Evolutionary conservation across 2,888 invertebrate species (phyloP).

Genomic region (Sympetrum striolatum): DNA sequence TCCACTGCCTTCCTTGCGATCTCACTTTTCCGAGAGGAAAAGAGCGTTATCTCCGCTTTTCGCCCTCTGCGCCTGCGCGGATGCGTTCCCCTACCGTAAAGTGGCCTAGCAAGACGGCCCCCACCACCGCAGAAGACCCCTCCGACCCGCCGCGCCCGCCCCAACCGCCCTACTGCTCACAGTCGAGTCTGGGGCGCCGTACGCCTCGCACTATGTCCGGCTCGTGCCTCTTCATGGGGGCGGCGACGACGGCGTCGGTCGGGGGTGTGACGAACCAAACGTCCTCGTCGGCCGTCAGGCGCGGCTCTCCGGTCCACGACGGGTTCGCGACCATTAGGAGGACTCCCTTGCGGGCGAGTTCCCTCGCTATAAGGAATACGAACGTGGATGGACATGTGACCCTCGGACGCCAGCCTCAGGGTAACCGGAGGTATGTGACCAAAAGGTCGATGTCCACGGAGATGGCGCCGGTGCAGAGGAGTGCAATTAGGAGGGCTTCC

Average conservation of each 20-base stretch:
- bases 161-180: not conserved
- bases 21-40: not conserved
- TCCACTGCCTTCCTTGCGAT: not conserved
- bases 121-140: not conserved
- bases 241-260: constrained; percentile 1
- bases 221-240: constrained; percentile 33
- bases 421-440: constrained; percentile 51
- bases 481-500: constrained; percentile 35
- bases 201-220: constrained; percentile 6
- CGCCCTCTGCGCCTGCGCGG: constrained; percentile 8
- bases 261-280: constrained; percentile 48
- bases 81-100: not conserved
- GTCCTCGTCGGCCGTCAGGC: not conserved
- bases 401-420: constrained; percentile 49
- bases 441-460: constrained; percentile 53
- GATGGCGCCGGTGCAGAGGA: constrained; percentile 50
- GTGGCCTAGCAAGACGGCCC: not conserved
- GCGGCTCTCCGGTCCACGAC: constrained; percentile 72
- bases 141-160: not conserved
- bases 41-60: not conserved
- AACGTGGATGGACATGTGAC: constrained; percentile 56
- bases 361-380: constrained; percentile 51
- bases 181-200: constrained; percentile 28
- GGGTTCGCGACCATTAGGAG: constrained; percentile 81
- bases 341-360: constrained; percentile 56